phyloP scores from a whole-genome alignment of 2,888 invertebrate species.

The Diplazon laetatorius region DNA sequence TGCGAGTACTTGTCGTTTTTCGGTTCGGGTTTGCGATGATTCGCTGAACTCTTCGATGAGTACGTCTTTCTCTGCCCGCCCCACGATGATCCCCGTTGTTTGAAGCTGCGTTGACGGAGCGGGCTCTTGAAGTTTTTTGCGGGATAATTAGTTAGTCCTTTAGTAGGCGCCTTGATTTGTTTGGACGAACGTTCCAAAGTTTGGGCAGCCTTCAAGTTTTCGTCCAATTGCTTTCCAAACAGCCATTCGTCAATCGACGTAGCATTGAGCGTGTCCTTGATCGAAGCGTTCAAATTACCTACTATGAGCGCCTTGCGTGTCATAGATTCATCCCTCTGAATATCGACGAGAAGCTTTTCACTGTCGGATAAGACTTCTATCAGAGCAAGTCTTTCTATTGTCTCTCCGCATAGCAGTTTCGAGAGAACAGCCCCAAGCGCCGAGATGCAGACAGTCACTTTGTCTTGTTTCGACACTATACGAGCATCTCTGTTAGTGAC shows the following conservation, averaged over 20 bases:
- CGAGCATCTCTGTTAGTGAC: conserved; percentile 46
- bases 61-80: conserved; percentile 26
- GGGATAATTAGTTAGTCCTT: conserved; percentile 20
- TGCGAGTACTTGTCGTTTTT: background rate
- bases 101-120: conserved; percentile 5
- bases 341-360: conserved; percentile 38
- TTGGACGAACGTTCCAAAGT: conserved; percentile 48
- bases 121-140: conserved; percentile 42
- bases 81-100: background rate
- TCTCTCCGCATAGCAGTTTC: background rate
- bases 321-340: conserved; percentile 52
- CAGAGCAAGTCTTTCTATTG: background rate
- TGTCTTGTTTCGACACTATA: conserved; percentile 51
- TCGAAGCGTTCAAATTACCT: conserved; percentile 16
- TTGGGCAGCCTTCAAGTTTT: conserved; percentile 50
- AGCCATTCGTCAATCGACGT: conserved; percentile 20
- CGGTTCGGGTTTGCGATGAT: background rate
- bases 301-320: too few species aligned
- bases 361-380: conserved; percentile 35
- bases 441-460: conserved; percentile 44
- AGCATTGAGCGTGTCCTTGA: conserved; percentile 6
- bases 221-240: conserved; percentile 51
- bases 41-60: background rate
- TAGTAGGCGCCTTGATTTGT: conserved; percentile 11
- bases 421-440: conserved; percentile 14